Evolutionary conservation across 2,797 vertebrate species (phyloP), one percentile per base, ranked within the genome.

Genomic region (Enteromius afrohamiltoni): DNA sequence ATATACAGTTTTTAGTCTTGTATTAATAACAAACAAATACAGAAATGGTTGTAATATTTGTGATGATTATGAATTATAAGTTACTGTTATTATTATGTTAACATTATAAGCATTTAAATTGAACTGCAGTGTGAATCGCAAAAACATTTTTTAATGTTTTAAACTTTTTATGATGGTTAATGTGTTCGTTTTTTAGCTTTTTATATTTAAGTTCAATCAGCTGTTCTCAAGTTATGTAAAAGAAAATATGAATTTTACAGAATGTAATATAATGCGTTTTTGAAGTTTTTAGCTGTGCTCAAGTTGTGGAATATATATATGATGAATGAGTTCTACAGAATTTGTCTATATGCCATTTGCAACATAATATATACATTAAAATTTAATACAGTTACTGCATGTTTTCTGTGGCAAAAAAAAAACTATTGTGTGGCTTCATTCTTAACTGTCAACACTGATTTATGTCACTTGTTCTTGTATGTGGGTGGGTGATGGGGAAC

Each of bases 81-180:
- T 77, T 77, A 21, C 23, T 62, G 55, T 6, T 6, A 62, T 29
- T 62, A 29, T 47, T 65, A 49, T 51, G 31, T 79, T 79, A 34
- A 34, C 21, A 55, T 26, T 29, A 42, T 42, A 42, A 42, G 42
- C 42, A 47, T 47, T 47, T 47, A 0, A 14, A 47, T 47, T 14
- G 14, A 47, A 47, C 45, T 47, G 13, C 45, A 47, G 45, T 47
- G 45, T 47, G 11, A 47, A 47, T 42, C 42, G 42, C 42, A 42
- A 42, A 14, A 47, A 47, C 45, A 3, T 47, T 79, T 37, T 49
- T 65, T 34, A 1, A 37, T 9, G 14, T 67, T 67, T 79, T 11
- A 0, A 40, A 37, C 62, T 40, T 65, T 23, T 58, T 45, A 80
- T 60, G 51, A 71, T 6, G 51, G 60, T 73, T 49, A 2, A 34